Evolutionary conservation across 2,797 vertebrate species (phyloP), one percentile per base, ranked within the genome.

Genomic region (Sebastes minor): DNA sequence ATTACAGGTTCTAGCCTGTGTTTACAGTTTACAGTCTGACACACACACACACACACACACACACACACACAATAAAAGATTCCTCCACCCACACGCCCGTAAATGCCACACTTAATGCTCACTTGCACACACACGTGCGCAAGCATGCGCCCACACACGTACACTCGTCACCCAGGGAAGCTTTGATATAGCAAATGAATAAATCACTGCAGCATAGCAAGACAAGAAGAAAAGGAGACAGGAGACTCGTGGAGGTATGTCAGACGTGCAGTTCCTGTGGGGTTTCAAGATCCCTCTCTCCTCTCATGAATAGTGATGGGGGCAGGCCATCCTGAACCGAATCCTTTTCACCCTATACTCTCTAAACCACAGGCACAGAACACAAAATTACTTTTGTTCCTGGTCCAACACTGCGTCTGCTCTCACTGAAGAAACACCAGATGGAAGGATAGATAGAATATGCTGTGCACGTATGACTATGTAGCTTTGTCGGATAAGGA

Each of bases 131-230:
- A 67, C 71, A 75, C 61, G n/a, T 38, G 60, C 18, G 38, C 79
- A 32, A 16, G 59, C 16, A 33, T 55, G 64, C 69, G 53, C 84
- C 67, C 87, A 84, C 85, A 79, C 84, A 78, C 42, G 70, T 28
- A 70, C 75, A 33, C 86, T 69, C 63, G 52, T 86, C 87, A 92
- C 85, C 74, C 22, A 22, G 87, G 89, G 82, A 90, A 88, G 88
- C 86, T 92, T 92, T 91, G 89, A 93, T 94, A 89, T 52, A 82
- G 86, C 83, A 91, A 92, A 92, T 92, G 81, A 89, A 93, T 93
- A 91, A 93, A 92, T 90, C 86, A 81, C 77, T 79, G 74, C 80
- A 78, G 80, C 83, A 85, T 75, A 90, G 90, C 86, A 81, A 84
- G 84, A 86, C 53, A 11, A 81, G 69, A 81, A 88, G 81, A 90